Conservation (phyloP, 2,797 vertebrate species). For the Gouania willdenowi region DNA sequence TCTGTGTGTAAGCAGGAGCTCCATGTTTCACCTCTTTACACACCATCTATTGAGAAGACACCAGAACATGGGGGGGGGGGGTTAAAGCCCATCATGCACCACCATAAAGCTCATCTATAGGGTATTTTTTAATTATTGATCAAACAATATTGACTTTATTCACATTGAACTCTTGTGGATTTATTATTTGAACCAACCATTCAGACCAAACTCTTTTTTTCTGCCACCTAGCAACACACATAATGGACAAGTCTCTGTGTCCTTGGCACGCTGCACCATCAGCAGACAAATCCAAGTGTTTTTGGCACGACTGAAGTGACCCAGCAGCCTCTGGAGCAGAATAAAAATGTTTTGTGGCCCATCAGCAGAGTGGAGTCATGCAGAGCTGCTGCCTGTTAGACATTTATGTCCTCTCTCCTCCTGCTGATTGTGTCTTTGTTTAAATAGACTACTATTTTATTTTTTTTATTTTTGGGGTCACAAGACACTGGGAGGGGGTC, state of each 20-base stretch:
- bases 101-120: too few relatives aligned
- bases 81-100: constrained; percentile 33
- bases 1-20: constrained; percentile 39
- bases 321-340: constrained; percentile 40
- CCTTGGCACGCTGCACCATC: constrained; percentile 57
- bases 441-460: constrained; percentile 17
- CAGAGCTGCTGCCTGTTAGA: constrained; percentile 37
- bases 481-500: too few relatives aligned
- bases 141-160: too few relatives aligned
- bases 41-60: constrained; percentile 12
- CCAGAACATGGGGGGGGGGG: constrained; percentile 27
- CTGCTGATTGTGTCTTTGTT: constrained; percentile 31
- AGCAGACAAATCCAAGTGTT: constrained; percentile 63
- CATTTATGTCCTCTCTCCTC: constrained; percentile 37
- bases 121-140: too few relatives aligned
- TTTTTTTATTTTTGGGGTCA: constrained; percentile 2
- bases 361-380: constrained; percentile 40
- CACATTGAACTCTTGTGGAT: too few relatives aligned
- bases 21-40: constrained; percentile 42
- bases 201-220: constrained; percentile 45
- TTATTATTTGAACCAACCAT: too few relatives aligned
- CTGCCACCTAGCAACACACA: constrained; percentile 62
- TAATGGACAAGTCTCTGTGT: constrained; percentile 67
- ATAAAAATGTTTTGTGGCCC: constrained; percentile 54
- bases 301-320: constrained; percentile 57